Evolutionary conservation across 2,888 invertebrate genomes (phyloP).

Genomic region (Brenthis daphne): DNA sequence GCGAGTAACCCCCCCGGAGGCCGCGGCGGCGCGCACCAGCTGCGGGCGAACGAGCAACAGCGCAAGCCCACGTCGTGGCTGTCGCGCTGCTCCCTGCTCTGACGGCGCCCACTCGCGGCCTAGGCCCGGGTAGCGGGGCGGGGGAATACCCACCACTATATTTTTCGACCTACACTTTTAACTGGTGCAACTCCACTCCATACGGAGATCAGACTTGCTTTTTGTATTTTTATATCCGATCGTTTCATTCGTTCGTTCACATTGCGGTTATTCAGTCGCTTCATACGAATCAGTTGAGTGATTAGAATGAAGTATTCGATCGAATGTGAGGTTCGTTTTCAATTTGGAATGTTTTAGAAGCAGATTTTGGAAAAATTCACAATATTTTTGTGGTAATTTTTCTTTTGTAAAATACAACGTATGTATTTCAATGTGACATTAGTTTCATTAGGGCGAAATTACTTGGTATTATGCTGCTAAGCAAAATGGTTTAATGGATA

Average conservation of each 20-base stretch:
- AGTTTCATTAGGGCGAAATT: conserved; percentile 63
- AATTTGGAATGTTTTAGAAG: conserved; percentile 31
- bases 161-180: conserved; percentile 72
- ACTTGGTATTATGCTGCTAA: conserved; percentile 67
- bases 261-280: conserved; percentile 33
- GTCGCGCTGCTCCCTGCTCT: conserved; percentile 93
- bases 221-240: conserved; percentile 80
- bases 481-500: conserved; percentile 72
- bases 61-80: conserved; percentile 93
- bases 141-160: conserved; percentile 64
- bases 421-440: conserved; percentile 55
- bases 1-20: conserved; percentile 91
- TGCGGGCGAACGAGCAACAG: conserved; percentile 89
- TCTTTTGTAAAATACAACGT: conserved; percentile 59
- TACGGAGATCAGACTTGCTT: conserved; percentile 71
- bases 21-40: conserved; percentile 88
- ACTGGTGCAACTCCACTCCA: conserved; percentile 65
- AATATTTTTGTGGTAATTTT: conserved; percentile 68
- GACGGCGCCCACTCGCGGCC: conserved; percentile 77
- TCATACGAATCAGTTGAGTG: conserved; percentile 27
- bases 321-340: conserved; percentile 14
- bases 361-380: conserved; percentile 43
- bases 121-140: conserved; percentile 43
- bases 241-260: conserved; percentile 48
- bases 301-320: conserved; percentile 31